These are phyloP conservation scores for Phenganax marumi DNA, from an alignment of 92 coral and sea anemone species.

Conservation along the genomic window DNA sequence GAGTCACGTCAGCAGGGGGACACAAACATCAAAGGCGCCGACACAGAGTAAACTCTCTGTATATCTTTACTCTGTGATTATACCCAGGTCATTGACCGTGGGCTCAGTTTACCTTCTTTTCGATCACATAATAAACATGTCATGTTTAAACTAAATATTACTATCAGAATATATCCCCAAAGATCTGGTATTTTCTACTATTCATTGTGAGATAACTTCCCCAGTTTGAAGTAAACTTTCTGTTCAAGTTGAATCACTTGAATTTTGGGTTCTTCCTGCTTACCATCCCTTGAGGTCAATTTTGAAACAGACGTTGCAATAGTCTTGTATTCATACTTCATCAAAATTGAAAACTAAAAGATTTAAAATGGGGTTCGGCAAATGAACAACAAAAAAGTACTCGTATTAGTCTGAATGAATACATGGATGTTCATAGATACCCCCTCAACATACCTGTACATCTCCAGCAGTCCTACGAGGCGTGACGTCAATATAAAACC, in stretches of 20 bases:
- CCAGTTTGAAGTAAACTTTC: conserved; percentile 77
- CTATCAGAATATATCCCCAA: no score
- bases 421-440: not conserved
- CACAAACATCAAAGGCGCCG: no score
- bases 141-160: no score
- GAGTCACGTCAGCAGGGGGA: no score
- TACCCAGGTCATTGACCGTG: no score
- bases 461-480: conserved; percentile 81
- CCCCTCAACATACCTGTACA: conserved; percentile 64
- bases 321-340: conserved; percentile 95
- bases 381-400: not conserved
- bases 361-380: not conserved
- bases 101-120: no score
- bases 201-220: conserved; percentile 31
- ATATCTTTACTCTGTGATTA: no score
- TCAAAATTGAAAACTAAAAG: conserved; percentile 73
- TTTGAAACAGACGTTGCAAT: conserved; percentile 64
- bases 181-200: not conserved
- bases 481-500: conserved; percentile 81
- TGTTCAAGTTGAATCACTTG: conserved; percentile 67
- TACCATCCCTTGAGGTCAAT: conserved; percentile 49
- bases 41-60: no score
- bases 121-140: no score
- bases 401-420: not conserved
- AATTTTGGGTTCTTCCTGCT: conserved; percentile 77